phyloP scores from a whole-genome alignment of 2,797 vertebrate genomes.

The Tolypeutes matacus region DNA sequence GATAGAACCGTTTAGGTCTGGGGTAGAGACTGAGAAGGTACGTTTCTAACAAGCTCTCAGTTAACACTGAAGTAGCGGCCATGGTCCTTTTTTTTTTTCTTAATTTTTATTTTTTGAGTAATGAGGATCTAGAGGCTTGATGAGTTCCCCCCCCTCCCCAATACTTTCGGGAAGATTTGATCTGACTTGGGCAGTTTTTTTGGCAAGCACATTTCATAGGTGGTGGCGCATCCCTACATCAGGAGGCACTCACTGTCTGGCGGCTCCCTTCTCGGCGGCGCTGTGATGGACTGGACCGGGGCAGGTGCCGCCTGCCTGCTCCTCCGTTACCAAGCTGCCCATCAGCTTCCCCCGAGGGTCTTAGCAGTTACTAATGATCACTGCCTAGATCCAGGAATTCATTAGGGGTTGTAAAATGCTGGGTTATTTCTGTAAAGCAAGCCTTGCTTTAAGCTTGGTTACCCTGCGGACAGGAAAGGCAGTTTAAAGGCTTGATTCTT shows the following conservation, averaged over 20 bases:
- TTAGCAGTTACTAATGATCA: not conserved
- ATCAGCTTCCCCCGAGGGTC: not conserved
- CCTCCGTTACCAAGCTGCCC: not conserved
- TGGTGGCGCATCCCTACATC: fast-evolving
- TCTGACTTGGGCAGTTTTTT: not conserved
- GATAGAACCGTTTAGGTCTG: not conserved
- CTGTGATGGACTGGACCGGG: not conserved
- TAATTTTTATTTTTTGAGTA: not conserved
- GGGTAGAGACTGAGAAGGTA: not conserved
- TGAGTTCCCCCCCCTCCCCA: not conserved
- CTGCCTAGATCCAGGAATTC: not conserved
- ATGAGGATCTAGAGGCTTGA: not conserved
- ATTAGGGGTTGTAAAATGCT: too few relatives aligned
- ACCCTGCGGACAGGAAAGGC: not conserved
- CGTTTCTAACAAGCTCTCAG: not conserved
- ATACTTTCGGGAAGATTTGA: not conserved
- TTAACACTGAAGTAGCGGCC: too few relatives aligned
- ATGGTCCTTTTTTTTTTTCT: not conserved
- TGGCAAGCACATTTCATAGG: not conserved
- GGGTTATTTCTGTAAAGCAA: not conserved
- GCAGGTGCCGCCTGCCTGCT: not conserved
- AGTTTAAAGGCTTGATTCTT: not conserved
- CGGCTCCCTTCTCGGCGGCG: not conserved
- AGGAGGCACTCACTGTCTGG: not conserved
- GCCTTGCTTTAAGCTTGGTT: not conserved